Percentiles rank a stretch among this genome's conserved stretches.
phyloP scores from a whole-genome alignment of 2,888 invertebrate species.

The Drosophila seclusa region DNA sequence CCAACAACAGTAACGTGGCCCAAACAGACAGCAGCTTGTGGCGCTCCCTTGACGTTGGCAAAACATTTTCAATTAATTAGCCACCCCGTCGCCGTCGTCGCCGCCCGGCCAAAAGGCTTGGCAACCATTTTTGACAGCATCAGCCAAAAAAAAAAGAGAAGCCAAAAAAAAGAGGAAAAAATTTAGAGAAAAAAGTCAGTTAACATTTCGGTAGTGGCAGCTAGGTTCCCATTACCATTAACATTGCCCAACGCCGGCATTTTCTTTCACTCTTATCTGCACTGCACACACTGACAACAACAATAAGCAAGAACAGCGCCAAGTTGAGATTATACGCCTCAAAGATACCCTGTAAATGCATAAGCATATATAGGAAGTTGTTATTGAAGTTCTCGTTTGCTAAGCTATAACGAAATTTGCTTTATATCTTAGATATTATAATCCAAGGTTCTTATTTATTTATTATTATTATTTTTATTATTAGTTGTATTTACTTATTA shows the following conservation, averaged over 20 bases:
- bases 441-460: too few species aligned
- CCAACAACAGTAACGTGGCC: slow-evolving; percentile 10
- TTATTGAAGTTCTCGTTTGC: background rate
- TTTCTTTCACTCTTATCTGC: slow-evolving; percentile 62
- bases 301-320: slow-evolving; percentile 31
- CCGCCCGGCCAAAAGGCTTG: slow-evolving; percentile 64
- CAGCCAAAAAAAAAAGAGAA: slow-evolving; percentile 40
- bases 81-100: slow-evolving; percentile 26
- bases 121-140: slow-evolving; percentile 74
- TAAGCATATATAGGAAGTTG: background rate
- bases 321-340: background rate
- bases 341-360: background rate
- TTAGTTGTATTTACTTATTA: too few species aligned
- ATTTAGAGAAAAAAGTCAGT: slow-evolving; percentile 49
- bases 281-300: slow-evolving; percentile 69
- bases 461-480: too few species aligned
- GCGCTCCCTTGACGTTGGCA: slow-evolving; percentile 72
- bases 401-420: background rate
- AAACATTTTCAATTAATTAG: slow-evolving; percentile 77
- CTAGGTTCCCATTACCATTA: slow-evolving; percentile 56
- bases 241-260: slow-evolving; percentile 48
- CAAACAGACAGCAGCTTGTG: slow-evolving; percentile 20
- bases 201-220: slow-evolving; percentile 68
- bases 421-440: too few species aligned
- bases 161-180: slow-evolving; percentile 21